A percentile compares a stretch with the other conserved stretches of the same genome.
Evolutionary conservation across 2,113 vertebrate species (phyloP).

Genomic region (Chunga burmeisteri): DNA sequence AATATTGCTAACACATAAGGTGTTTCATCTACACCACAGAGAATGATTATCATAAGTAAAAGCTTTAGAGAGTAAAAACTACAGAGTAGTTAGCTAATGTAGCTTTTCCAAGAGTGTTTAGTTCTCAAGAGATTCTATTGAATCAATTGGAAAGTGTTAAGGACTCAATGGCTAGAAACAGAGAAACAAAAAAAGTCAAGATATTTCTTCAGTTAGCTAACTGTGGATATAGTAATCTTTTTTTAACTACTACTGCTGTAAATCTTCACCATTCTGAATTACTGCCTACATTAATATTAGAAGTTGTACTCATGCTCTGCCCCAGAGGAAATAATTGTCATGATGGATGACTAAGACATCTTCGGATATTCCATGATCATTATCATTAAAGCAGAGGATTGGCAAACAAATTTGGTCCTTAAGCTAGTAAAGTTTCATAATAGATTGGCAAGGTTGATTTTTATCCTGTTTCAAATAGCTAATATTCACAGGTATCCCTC

Average conservation of each 20-base stretch:
- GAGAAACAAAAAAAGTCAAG: fast-evolving
- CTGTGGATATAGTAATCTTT: not conserved
- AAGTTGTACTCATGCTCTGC: not conserved
- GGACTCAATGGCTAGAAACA: not conserved
- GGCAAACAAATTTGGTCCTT: not conserved
- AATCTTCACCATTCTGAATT: not conserved
- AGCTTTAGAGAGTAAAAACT: not conserved
- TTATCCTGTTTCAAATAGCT: not conserved
- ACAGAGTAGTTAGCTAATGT: not conserved
- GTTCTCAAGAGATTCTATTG: not conserved
- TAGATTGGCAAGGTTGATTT: not conserved
- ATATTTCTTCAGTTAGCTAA: not conserved
- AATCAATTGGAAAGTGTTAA: not conserved
- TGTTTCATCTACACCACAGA: not conserved
- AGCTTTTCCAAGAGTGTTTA: not conserved
- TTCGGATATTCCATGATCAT: not conserved
- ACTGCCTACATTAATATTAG: not conserved
- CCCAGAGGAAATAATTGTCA: not conserved
- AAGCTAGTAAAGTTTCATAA: not conserved
- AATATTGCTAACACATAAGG: not conserved
- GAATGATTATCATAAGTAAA: not conserved
- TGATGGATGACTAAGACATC: not conserved
- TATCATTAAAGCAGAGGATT: not conserved
- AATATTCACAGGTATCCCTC: not conserved
- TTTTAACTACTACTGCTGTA: not conserved